phyloP scores from a whole-genome alignment of 2,113 vertebrate genomes.

The Scartelaos histophorus region DNA sequence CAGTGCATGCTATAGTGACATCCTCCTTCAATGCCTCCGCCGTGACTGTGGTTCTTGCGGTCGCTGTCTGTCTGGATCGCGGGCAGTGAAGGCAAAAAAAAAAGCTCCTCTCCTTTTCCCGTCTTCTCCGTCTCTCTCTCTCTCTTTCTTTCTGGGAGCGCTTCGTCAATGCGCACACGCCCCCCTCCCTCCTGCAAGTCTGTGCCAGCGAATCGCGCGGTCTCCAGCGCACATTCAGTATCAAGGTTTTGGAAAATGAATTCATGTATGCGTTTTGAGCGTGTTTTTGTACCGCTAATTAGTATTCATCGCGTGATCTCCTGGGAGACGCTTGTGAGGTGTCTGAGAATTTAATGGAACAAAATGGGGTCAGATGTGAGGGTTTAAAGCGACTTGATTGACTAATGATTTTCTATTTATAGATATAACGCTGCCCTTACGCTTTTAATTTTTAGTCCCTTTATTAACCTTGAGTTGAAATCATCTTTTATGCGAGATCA shows the following conservation, averaged over 20 bases:
- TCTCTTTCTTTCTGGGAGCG: conserved; percentile 35
- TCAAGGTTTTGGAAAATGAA: conserved; percentile 24
- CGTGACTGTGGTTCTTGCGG: conserved; percentile 7
- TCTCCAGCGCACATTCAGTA: conserved; percentile 38
- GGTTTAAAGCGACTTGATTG: not conserved
- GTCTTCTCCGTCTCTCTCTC: conserved; percentile 35
- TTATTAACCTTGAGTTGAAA: not conserved
- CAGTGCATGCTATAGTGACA: not conserved
- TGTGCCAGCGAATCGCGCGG: conserved; percentile 75
- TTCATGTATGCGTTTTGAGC: conserved; percentile 16
- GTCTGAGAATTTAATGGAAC: conserved; percentile 1
- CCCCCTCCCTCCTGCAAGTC: conserved; percentile 55
- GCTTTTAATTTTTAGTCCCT: not conserved
- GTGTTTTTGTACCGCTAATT: conserved; percentile 53
- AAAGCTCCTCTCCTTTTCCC: conserved; percentile 44
- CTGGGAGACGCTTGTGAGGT: conserved; percentile 22
- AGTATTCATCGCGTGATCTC: conserved; percentile 59
- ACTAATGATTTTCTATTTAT: not conserved
- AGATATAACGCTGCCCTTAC: not conserved
- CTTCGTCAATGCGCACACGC: conserved; percentile 64
- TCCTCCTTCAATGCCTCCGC: not conserved
- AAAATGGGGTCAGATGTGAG: conserved; percentile 2
- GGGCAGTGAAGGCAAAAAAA: conserved; percentile 45
- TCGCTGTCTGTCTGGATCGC: conserved; percentile 52
- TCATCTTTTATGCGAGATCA: not conserved